Conservation (phyloP, 2,797 vertebrate species). For the Xyrichtys novacula region DNA sequence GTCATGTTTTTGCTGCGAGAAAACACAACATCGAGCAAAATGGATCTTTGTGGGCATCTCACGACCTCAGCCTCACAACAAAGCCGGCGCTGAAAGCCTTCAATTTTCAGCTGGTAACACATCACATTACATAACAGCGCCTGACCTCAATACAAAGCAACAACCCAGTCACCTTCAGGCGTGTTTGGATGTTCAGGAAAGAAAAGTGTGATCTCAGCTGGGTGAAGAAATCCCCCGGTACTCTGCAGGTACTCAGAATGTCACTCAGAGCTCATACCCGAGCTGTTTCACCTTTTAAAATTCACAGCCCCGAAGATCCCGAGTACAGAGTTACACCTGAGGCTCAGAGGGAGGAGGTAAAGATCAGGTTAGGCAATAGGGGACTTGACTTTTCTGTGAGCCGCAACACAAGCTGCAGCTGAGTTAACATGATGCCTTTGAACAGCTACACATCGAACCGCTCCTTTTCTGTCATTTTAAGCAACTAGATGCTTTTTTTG, state of each 20-base stretch:
- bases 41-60: conserved; percentile 24
- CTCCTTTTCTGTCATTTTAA: no score
- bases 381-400: conserved; percentile 42
- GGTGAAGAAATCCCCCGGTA: conserved; percentile 37
- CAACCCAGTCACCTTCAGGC: conserved; percentile 43
- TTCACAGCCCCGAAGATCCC: conserved; percentile 26
- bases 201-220: conserved; percentile 51
- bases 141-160: conserved; percentile 49
- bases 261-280: conserved; percentile 47
- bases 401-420: conserved; percentile 38
- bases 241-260: conserved; percentile 39
- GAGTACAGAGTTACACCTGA: conserved; percentile 27
- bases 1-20: not conserved
- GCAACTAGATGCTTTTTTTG: no score
- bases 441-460: conserved; percentile 35
- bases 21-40: conserved; percentile 12
- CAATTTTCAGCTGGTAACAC: conserved; percentile 23
- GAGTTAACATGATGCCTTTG: conserved; percentile 41
- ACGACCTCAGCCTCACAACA: conserved; percentile 32
- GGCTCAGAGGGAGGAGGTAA: conserved; percentile 20
- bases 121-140: conserved; percentile 30
- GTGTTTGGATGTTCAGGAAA: conserved; percentile 39
- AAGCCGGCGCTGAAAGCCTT: conserved; percentile 42
- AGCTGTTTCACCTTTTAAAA: conserved; percentile 21
- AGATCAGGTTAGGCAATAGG: conserved; percentile 51